Base-by-base conservation (phyloP, 1,140 invertebrate species). In the Helicoverpa zea region DNA sequence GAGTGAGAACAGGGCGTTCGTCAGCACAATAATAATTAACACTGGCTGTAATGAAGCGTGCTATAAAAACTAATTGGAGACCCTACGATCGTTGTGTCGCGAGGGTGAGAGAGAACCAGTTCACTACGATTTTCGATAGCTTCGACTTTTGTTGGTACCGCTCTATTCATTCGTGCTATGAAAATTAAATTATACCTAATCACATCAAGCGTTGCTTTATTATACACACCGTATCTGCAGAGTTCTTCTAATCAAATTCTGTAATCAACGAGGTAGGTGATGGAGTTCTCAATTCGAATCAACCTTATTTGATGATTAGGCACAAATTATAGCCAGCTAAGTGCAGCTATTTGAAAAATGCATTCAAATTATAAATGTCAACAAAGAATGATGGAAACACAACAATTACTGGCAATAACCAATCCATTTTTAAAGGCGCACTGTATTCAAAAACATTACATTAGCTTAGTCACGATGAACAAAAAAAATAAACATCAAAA, bases 11-110 rank as follows among this genome's bases (percentile, higher is more conserved):
- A 86, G 88, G 84, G 88, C 86, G 88, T 90, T 91, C 90, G 89
- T 89, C 88, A 87, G 88, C 89, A 92, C 91, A 92, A 92, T 93
- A 92, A 93, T 92, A 94, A 94, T 94, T 93, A 94, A 94, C 91
- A 93, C 91, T 90, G 91, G 86, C 88, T 89, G 91, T 94, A 94
- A 94, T 94, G 91, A 92, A 93, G 88, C 92, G 88, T 87, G 88
- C 86, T 87, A 90, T 93, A 94, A 94, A 93, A 94, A 94, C 93
- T 94, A 94, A 94, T 94, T 94, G 91, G 90, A 89, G 88, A 78
- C 86, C 84, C 87, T 89, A 88, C 87, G 87, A 88, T 84, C 83
- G 89, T 82, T 87, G 84, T 84, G 87, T 86, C 84, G 86, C 83
- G 83, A 80, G 85, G 84, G 82, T 79, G 81, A 80, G 82, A 59